These are phyloP conservation scores for Eira barbara DNA, from an alignment of 2,113 vertebrate genomes.

Conservation along the genomic window DNA sequence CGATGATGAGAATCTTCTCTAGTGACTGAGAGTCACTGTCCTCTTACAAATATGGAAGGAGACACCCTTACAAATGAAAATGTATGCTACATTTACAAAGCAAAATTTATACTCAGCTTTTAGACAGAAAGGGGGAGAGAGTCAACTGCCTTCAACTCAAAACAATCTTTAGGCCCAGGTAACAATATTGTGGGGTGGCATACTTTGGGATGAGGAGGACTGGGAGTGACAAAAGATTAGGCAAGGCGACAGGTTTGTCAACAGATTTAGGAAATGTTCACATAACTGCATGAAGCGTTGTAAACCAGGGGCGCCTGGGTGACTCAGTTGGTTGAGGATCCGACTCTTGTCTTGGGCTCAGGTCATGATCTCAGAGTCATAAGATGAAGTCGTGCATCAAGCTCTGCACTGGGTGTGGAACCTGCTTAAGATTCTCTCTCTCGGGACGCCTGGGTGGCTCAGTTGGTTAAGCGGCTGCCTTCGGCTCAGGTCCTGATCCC, in stretches of 20 bases:
- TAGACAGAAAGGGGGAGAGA: background rate
- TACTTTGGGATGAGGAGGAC: background rate
- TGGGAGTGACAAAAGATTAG: background rate
- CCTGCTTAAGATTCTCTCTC: background rate
- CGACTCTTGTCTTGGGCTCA: background rate
- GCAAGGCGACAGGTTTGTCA: background rate
- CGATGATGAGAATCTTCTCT: background rate
- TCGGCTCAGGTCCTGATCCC: no score
- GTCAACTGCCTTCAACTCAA: background rate
- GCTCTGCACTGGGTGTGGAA: background rate
- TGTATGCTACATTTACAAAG: background rate
- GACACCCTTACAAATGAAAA: background rate
- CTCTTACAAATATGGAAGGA: background rate
- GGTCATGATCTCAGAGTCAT: background rate
- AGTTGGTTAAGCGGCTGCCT: no score
- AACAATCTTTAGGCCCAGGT: background rate
- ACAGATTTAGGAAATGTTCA: background rate
- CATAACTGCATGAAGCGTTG: background rate
- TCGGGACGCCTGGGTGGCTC: no score
- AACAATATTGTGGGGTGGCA: background rate
- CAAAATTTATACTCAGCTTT: background rate
- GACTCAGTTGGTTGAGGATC: background rate
- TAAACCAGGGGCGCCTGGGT: background rate
- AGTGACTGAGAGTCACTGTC: no score
- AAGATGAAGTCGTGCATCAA: background rate